Conservation (phyloP, 2,113 vertebrate species). For the Psephotus haematonotus region DNA sequence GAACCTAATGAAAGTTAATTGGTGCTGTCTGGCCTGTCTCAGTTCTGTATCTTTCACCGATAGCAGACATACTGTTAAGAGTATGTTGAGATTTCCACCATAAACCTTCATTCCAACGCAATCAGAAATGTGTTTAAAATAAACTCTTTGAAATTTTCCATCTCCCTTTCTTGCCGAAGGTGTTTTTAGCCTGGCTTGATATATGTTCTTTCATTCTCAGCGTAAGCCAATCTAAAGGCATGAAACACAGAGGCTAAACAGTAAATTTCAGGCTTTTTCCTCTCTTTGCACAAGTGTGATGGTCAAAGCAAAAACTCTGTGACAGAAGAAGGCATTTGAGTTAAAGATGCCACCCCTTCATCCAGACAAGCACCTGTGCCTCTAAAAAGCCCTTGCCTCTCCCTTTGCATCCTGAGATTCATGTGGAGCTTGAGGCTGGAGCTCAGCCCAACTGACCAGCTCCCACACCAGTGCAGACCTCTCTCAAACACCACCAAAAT, state of each 20-base stretch:
- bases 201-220: not conserved
- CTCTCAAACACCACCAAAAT: not conserved
- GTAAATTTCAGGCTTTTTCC: not conserved
- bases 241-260: not conserved
- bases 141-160: conserved; percentile 5
- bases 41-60: conserved; percentile 3
- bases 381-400: not conserved
- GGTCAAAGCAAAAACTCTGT: not conserved
- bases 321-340: not conserved
- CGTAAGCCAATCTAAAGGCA: not conserved
- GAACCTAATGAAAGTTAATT: not conserved
- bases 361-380: not conserved
- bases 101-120: not conserved
- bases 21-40: not conserved
- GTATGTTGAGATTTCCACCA: not conserved
- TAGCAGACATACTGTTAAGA: not conserved
- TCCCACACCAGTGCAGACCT: not conserved
- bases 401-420: not conserved
- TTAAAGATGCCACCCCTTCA: not conserved
- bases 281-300: not conserved
- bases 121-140: conserved; percentile 42
- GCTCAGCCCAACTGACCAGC: not conserved
- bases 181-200: conserved; percentile 21
- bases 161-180: conserved; percentile 18
- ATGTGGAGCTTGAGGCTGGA: not conserved